Evolutionary conservation across 2,113 vertebrate species (phyloP), one percentile per base, ranked within the genome.

Genomic region (Prolemur simus): DNA sequence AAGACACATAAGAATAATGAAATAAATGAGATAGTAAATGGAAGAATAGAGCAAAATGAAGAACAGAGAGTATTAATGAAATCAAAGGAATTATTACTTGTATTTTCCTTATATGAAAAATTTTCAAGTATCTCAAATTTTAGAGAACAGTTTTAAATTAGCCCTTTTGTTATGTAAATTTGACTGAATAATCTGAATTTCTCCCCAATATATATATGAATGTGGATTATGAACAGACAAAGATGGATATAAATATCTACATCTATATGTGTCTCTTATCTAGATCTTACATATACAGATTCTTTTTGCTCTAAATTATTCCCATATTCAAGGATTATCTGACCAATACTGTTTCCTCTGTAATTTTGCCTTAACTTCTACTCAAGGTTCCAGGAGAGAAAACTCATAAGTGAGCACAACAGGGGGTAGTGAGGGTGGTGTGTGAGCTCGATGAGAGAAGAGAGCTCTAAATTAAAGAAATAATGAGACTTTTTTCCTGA

Each of bases 21-120:
- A 92, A 69, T 39, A 85, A 54, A 21, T 68, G 45, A 56, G 7
- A 82, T 13, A 29, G 34, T 32, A 74, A 88, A 71, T 11, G 37
- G 34, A 89, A 37, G 56, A 39, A 82, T 60, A 52, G 11, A 78
- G 39, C 6, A 78, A 73, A 88, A 87, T 27, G 47, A 90, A 71
- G 23, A 32, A 52, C 21, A n/a, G 88, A 32, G 5, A 91, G 45
- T 56, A 76, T 81, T 64, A 82, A 94, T 12, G 39, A 89, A 91
- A 63, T 54, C 81, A 82, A 74, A 84, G 23, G 27, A 87, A 74
- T 27, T 81, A 68, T 80, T 54, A 49, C 27, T 77, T 86, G 25
- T 77, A 45, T 64, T 81, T 86, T n/a, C 39, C 86, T 93, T 54
- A 77, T 17, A 56, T 49, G 60, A 73, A 80, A 94, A 80, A 78